phyloP scores from a whole-genome alignment of 2,113 vertebrate genomes.

The Calidris pygmaea region DNA sequence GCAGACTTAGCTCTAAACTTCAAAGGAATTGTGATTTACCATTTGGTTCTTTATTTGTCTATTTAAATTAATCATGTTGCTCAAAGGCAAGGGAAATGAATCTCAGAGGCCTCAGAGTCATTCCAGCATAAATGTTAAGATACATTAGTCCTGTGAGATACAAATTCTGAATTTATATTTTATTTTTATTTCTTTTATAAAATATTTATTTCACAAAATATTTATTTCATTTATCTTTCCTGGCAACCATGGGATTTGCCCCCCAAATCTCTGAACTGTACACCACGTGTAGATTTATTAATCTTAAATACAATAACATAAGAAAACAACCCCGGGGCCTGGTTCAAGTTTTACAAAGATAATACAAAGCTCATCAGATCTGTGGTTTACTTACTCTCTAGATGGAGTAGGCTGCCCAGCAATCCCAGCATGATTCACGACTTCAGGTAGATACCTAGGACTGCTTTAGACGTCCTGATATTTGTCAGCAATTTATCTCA shows the following conservation, averaged over 20 bases:
- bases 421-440: not conserved
- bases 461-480: not conserved
- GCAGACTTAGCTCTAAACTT: slow-evolving; percentile 45
- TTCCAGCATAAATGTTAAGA: not conserved
- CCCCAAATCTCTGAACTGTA: not conserved
- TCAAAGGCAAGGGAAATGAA: slow-evolving; percentile 7
- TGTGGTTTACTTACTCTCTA: not conserved
- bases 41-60: slow-evolving; percentile 42
- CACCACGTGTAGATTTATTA: not conserved
- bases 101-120: not conserved
- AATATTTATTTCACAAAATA: not conserved
- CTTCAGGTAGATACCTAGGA: not conserved
- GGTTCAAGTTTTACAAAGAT: not conserved
- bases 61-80: slow-evolving; percentile 47
- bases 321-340: not conserved
- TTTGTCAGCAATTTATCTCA: not conserved
- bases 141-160: not conserved
- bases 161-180: not conserved
- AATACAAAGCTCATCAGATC: not conserved
- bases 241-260: not conserved
- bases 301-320: not conserved
- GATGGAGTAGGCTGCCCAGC: not conserved
- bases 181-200: slow-evolving; percentile 9
- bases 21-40: slow-evolving; percentile 45
- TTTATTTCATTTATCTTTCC: not conserved